phyloP scores from a whole-genome alignment of 2,113 vertebrate species.

The Prinia subflava region DNA sequence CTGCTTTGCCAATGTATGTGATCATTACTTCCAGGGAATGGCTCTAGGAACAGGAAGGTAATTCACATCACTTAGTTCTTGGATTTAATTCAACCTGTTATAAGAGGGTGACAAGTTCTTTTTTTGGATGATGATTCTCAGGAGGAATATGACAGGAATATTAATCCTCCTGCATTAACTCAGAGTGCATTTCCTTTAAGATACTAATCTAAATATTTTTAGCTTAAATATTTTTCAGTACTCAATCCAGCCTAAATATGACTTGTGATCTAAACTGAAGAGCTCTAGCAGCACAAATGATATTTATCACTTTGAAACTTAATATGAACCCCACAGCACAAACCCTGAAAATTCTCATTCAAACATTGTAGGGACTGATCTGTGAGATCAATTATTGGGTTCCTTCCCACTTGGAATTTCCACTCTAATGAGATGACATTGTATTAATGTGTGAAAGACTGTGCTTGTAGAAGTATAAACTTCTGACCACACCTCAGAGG shows the following conservation, averaged over 20 bases:
- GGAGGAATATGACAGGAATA: background rate
- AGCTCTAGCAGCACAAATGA: background rate
- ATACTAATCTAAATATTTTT: background rate
- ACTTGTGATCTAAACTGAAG: background rate
- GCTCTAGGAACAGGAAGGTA: background rate
- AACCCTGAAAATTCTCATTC: background rate
- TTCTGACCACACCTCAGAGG: background rate
- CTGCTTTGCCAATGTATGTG: background rate
- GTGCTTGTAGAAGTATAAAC: background rate
- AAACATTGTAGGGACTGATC: background rate
- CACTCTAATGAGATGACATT: background rate
- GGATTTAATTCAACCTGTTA: constrained; percentile 23
- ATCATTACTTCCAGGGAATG: background rate
- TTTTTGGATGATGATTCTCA: background rate
- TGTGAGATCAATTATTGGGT: background rate
- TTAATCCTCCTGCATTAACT: background rate
- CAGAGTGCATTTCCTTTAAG: background rate
- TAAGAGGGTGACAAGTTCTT: background rate
- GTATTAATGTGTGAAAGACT: background rate
- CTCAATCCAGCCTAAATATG: background rate
- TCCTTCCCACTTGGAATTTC: background rate
- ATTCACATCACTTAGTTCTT: constrained; percentile 10
- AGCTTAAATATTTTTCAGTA: background rate
- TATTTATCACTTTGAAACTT: background rate
- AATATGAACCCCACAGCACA: background rate